Evolutionary conservation across 2,888 invertebrate genomes (phyloP), one percentile per base, ranked within the genome.

Genomic region (Latrodectus elegans): DNA sequence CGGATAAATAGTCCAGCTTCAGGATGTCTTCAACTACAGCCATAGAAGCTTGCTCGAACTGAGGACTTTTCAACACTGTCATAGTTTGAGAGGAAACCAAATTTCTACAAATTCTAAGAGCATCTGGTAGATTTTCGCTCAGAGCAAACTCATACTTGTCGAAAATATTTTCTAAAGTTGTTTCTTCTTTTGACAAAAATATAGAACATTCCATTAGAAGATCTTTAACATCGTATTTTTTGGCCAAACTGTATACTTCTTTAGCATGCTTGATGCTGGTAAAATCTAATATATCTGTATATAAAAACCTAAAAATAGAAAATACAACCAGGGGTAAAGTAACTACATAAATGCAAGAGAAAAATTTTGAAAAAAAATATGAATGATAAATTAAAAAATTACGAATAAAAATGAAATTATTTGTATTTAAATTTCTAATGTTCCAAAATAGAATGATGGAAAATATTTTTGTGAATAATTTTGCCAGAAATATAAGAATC

Each of bases 61-160:
- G 60, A 60, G 14, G 60, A 6, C 12, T 15, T 15, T 60, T 60
- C n/a, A 60, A 15, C 6, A 60, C n/a, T 4, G 6, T n/a, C n/a
- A 60, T 60, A 60, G 60, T 60, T 60, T n/a, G 60, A 60, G 60
- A 15, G n/a, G 60, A 60, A 60, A 60, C 60, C 12, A 60, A 15
- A 60, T 60, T n/a, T 60, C 60, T 60, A 60, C 60, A 60, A 60
- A 11, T n/a, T 11, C n/a, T 11, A 6, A 60, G 60, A 60, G 60
- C 60, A 12, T 60, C 14, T 60, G 60, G 60, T 60, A 60, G 60
- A 60, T 60, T 60, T 60, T 60, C 60, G n/a, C 14, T 15, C 4
- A 60, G n/a, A 15, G 60, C 60, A 60, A 60, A 60, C n/a, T 60
- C 60, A 60, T 60, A 60, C n/a, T 60, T 60, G n/a, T 60, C 60